Percentiles rank a stretch among this genome's conserved stretches.
phyloP scores from a whole-genome alignment of 2,888 invertebrate genomes.

The Catocala fraxini region DNA sequence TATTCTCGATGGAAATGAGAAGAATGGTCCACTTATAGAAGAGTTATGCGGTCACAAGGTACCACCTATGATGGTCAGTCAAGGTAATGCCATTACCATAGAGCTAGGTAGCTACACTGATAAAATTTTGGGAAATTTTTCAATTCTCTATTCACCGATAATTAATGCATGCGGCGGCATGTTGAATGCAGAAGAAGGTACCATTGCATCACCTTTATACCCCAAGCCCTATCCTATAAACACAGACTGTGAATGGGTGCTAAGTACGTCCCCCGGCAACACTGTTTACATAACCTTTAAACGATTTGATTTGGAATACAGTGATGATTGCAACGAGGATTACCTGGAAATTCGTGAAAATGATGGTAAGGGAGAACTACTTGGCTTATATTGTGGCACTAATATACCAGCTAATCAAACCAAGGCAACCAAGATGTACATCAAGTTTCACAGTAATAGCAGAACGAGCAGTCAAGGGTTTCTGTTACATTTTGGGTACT shows the following conservation, averaged over 20 bases:
- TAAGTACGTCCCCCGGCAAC: constrained; percentile 89
- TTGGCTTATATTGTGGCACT: constrained; percentile 91
- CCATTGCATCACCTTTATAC: constrained; percentile 95
- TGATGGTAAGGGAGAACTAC: constrained; percentile 88
- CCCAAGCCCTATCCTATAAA: constrained; percentile 91
- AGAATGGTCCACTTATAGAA: constrained; percentile 88
- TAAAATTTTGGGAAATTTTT: constrained; percentile 65
- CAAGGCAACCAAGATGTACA: constrained; percentile 89
- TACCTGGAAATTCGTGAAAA: constrained; percentile 94
- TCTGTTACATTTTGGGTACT: constrained; percentile 90
- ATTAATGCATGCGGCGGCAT: constrained; percentile 93
- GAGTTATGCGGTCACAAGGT: constrained; percentile 89
- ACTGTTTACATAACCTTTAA: constrained; percentile 89
- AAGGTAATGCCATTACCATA: constrained; percentile 89
- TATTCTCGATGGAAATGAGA: constrained; percentile 91
- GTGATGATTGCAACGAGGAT: constrained; percentile 93
- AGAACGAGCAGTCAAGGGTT: constrained; percentile 91
- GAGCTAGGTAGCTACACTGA: constrained; percentile 68
- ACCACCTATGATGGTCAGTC: constrained; percentile 90
- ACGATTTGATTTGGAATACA: constrained; percentile 90
- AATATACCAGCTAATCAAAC: constrained; percentile 89
- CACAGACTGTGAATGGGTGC: constrained; percentile 92
- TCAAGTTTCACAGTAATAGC: constrained; percentile 92
- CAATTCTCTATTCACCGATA: constrained; percentile 77
- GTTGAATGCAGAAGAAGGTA: constrained; percentile 90